A percentile compares a stretch with the other conserved stretches of the same genome.
Evolutionary conservation across 2,113 vertebrate species (phyloP).

Genomic region (Perca fluviatilis): DNA sequence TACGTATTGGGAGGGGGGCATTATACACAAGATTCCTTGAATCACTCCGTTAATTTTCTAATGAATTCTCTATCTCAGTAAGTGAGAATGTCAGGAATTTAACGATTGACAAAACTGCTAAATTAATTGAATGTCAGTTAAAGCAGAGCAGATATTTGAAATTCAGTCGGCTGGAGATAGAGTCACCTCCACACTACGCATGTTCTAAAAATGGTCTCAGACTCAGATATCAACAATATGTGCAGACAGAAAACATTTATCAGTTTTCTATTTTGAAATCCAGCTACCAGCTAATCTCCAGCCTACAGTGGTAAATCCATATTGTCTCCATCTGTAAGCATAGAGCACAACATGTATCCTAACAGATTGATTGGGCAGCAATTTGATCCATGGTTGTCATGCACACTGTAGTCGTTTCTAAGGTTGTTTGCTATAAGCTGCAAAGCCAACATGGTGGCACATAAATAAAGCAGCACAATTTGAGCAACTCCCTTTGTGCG

Average conservation of each 20-base stretch:
- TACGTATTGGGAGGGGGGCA: too few species aligned
- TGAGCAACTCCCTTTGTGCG: neutral
- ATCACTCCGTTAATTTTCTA: too few species aligned
- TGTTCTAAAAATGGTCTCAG: too few species aligned
- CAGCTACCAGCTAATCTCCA: neutral
- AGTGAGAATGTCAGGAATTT: too few species aligned
- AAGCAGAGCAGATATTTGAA: too few species aligned
- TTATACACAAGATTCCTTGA: too few species aligned
- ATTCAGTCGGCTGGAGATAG: too few species aligned
- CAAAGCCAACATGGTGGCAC: neutral
- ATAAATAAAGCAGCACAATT: slow-evolving; percentile 30
- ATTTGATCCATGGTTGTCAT: slow-evolving; percentile 35
- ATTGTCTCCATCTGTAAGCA: slow-evolving; percentile 9
- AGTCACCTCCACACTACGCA: too few species aligned
- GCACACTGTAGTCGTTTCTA: neutral
- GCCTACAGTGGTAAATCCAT: neutral
- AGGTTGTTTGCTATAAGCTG: slow-evolving; percentile 29
- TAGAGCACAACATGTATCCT: neutral
- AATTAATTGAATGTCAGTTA: too few species aligned
- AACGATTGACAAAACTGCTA: too few species aligned
- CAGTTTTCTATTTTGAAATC: slow-evolving; percentile 8
- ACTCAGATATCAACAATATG: neutral
- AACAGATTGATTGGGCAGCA: slow-evolving; percentile 19
- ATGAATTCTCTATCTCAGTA: too few species aligned
- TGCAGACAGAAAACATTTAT: neutral